Conservation (phyloP, 2,888 invertebrate genomes). For the Tridacna gigas region DNA sequence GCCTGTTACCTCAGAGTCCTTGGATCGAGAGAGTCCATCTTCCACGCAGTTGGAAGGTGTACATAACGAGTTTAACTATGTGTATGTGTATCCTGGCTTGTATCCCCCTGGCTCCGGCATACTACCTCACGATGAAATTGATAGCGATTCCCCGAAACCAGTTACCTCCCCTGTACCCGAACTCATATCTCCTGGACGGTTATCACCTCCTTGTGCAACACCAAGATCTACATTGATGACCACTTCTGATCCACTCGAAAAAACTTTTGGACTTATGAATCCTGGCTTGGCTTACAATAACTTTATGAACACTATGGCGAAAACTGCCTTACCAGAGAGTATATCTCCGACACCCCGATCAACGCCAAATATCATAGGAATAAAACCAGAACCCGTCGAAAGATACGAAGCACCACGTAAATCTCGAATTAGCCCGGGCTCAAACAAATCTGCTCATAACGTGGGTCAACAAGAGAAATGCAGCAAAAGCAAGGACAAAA, state of each 20-base stretch:
- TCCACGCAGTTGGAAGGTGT: slow-evolving; percentile 47
- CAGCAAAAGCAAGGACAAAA: slow-evolving; percentile 40
- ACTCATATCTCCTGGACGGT: slow-evolving; percentile 43
- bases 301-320: slow-evolving; percentile 34
- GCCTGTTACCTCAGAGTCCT: slow-evolving; percentile 16
- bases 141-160: slow-evolving; percentile 31
- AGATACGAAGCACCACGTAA: background rate
- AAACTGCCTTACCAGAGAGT: slow-evolving; percentile 12
- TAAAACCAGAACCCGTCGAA: background rate
- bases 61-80: slow-evolving; percentile 54
- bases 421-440: background rate
- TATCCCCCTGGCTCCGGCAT: slow-evolving; percentile 46
- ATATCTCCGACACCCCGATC: slow-evolving; percentile 12
- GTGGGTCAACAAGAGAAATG: background rate
- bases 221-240: slow-evolving; percentile 29
- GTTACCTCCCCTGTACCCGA: slow-evolving; percentile 52
- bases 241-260: slow-evolving; percentile 27
- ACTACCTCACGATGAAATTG: slow-evolving; percentile 40
- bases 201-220: slow-evolving; percentile 33
- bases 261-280: slow-evolving; percentile 20
- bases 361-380: background rate
- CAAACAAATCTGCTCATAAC: background rate
- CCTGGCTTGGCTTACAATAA: slow-evolving; percentile 35
- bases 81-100: slow-evolving; percentile 56
- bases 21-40: slow-evolving; percentile 36